phyloP scores from a whole-genome alignment of 2,888 invertebrate species.

The Nipponacmea schrenckii region DNA sequence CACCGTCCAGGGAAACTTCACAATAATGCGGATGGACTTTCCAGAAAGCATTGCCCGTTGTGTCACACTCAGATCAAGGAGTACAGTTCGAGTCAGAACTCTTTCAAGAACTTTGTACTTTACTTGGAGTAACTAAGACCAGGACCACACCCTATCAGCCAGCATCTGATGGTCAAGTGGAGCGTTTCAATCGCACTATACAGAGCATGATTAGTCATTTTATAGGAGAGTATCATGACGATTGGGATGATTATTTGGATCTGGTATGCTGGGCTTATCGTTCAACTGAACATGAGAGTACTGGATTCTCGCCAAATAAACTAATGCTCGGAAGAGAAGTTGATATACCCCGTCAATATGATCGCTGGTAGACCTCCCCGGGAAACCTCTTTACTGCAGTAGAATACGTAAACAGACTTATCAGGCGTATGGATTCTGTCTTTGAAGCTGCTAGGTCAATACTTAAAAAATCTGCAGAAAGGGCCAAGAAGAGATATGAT shows the following conservation, averaged over 20 bases:
- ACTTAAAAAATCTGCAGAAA: neutral
- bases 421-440: neutral
- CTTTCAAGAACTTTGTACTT: neutral
- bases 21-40: constrained; percentile 8
- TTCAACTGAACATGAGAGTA: no score
- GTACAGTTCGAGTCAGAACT: neutral
- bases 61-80: constrained; percentile 13
- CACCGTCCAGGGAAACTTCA: neutral
- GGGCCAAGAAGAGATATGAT: neutral
- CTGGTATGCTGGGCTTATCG: neutral
- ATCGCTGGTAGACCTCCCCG: no score
- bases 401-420: neutral
- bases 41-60: neutral
- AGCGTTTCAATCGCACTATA: constrained; percentile 6
- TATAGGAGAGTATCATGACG: neutral
- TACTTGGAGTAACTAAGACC: neutral
- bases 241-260: neutral
- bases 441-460: neutral
- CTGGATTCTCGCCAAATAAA: no score
- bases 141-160: neutral
- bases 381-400: neutral
- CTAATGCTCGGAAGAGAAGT: no score
- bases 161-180: neutral
- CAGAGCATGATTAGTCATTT: neutral
- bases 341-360: no score